Conservation (phyloP, 35 echinoderm and acorn worm species). For the Acanthaster planci region DNA sequence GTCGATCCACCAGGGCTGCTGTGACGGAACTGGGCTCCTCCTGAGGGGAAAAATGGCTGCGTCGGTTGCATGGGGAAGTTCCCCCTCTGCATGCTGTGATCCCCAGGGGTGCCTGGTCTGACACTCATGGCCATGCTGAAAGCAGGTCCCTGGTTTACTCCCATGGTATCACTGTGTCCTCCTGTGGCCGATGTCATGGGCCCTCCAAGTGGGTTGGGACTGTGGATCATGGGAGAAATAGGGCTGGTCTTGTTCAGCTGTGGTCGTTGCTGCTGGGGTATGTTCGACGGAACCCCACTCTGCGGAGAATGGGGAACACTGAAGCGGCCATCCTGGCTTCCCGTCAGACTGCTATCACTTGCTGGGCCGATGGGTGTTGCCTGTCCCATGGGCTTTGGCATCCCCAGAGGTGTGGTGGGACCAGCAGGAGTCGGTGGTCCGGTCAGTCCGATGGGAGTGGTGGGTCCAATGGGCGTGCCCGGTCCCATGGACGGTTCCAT, state of each 20-base stretch:
- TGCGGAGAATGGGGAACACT: conserved; percentile 2
- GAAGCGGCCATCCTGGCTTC: conserved; percentile 12
- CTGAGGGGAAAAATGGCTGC: conserved; percentile 5
- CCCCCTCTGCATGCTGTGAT: neutral
- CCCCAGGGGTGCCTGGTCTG: neutral
- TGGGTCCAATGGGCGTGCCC: conserved; percentile 35
- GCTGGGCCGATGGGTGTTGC: neutral
- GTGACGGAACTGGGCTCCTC: conserved; percentile 12
- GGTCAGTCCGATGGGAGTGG: neutral
- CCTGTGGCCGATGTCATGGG: neutral
- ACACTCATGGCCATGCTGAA: conserved; percentile 11
- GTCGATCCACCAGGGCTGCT: conserved; percentile 2
- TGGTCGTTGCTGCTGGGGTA: neutral
- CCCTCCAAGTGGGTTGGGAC: neutral
- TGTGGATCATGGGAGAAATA: conserved; percentile 6
- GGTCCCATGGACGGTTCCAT: conserved; percentile 45
- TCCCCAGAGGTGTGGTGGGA: conserved; percentile 2
- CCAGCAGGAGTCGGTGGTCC: conserved; percentile 9
- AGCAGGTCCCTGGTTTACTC: neutral
- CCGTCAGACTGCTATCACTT: neutral
- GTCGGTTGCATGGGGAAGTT: conserved; percentile 3
- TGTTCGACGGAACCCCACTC: neutral
- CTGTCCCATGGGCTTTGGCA: neutral
- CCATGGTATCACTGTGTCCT: neutral
- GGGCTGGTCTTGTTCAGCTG: neutral